Conservation (phyloP, 2,797 vertebrate species). For the Pitangus sulphuratus region DNA sequence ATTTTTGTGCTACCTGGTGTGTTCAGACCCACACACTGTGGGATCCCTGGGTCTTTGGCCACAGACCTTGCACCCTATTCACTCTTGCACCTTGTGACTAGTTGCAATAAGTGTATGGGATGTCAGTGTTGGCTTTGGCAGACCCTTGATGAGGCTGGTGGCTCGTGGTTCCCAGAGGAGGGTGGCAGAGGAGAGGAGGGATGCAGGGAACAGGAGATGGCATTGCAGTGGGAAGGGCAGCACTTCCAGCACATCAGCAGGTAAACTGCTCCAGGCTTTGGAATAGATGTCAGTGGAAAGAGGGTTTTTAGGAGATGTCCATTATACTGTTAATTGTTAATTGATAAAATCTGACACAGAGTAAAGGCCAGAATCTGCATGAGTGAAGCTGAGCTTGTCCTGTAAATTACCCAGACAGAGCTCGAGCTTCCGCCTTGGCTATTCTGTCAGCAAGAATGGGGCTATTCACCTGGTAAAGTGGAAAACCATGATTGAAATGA, state of each 20-base stretch:
- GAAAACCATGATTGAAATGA: not conserved
- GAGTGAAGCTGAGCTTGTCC: slow-evolving; percentile 8
- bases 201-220: not conserved
- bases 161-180: accelerated
- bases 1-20: accelerated
- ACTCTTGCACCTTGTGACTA: accelerated
- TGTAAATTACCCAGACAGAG: not conserved
- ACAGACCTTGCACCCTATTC: accelerated
- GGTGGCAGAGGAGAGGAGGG: not conserved
- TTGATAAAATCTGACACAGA: slow-evolving; percentile 10
- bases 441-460: not conserved
- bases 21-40: accelerated
- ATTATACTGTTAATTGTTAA: slow-evolving; percentile 1
- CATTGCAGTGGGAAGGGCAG: not conserved
- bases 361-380: not conserved
- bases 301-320: not conserved
- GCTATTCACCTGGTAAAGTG: slow-evolving; percentile 11
- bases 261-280: not conserved
- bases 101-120: accelerated
- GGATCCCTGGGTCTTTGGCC: not conserved
- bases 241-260: not conserved
- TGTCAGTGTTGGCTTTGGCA: accelerated
- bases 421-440: not conserved
- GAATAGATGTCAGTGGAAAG: not conserved
- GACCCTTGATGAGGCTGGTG: accelerated